Evolutionary conservation across 2,888 invertebrate genomes (phyloP), one percentile per base, ranked within the genome.

Genomic region (Autographa gamma): DNA sequence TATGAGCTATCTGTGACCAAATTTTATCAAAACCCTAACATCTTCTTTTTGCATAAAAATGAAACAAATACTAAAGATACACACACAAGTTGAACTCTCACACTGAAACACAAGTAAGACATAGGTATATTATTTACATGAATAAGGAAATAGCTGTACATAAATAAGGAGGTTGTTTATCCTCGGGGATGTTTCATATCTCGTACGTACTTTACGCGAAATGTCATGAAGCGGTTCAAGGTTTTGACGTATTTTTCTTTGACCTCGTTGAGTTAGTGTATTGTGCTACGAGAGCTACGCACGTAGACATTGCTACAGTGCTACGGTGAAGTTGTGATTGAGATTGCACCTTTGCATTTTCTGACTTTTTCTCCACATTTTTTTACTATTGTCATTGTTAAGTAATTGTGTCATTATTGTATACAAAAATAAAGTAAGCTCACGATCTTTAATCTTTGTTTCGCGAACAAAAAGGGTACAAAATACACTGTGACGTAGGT

Each of bases 221-320:
- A n/a, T 48, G 48, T n/a, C 48, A 48, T 48, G n/a, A n/a, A 48
- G 48, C 43, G 14, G 48, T n/a, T 48, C 48, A 48, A 48, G n/a
- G 48, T 48, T n/a, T 1, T 48, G 48, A 48, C 48, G 48, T 48
- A 3, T 48, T 48, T 48, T 48, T n/a, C 16, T 6, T 48, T n/a
- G n/a, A n/a, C 48, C 48, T 48, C 48, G 48, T 48, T n/a, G n/a
- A 48, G 48, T 16, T 2, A 34, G 34, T 43, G 43, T 43, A 43
- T 43, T 16, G 43, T 43, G 14, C 43, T 43, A 43, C 43, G 43
- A 43, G 43, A 0, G 43, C 43, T 43, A 43, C 43, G 43, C 43
- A 16, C 43, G 43, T 43, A 41, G 41, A 48, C n/a, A n/a, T 48
- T 7, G 48, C 48, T 48, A 48, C 48, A 7, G n/a, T 6, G 48